A percentile compares a stretch with the other conserved stretches of the same genome.
Conservation (phyloP, 1,140 invertebrate genomes). For the Anoplophora glabripennis region DNA sequence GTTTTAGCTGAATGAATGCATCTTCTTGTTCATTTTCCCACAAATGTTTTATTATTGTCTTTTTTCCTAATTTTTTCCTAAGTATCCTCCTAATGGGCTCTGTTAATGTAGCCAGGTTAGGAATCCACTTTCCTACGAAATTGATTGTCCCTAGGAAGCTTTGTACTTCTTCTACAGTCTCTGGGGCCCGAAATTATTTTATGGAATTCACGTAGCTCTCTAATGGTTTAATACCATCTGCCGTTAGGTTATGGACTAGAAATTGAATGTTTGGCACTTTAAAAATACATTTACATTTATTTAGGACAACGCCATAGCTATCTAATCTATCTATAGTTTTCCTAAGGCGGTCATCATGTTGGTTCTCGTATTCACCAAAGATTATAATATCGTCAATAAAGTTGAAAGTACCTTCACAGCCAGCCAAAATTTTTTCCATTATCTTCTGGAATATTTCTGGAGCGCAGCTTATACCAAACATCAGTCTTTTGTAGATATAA, state of each 20-base stretch:
- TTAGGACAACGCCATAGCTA: conserved; percentile 24
- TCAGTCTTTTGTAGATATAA: conserved; percentile 47
- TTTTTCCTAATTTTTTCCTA: conserved; percentile 32
- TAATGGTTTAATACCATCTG: conserved; percentile 7
- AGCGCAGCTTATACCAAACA: conserved; percentile 41
- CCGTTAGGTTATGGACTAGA: conserved; percentile 8
- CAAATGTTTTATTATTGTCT: no score
- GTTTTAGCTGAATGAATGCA: no score
- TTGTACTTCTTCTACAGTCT: conserved; percentile 36
- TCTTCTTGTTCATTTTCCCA: no score
- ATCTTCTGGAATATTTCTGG: conserved; percentile 48
- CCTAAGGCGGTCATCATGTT: conserved; percentile 15
- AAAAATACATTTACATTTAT: conserved; percentile 31
- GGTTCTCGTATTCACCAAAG: conserved; percentile 11
- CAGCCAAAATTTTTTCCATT: conserved; percentile 38
- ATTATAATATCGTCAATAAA: conserved; percentile 25
- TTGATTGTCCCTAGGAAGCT: conserved; percentile 45
- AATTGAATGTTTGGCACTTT: conserved; percentile 9
- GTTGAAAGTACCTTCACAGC: conserved; percentile 22
- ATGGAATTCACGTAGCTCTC: conserved; percentile 21
- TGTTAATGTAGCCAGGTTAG: conserved; percentile 38
- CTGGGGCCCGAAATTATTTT: conserved; percentile 26
- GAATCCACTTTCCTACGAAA: conserved; percentile 42
- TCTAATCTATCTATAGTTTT: background rate
- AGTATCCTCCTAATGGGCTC: conserved; percentile 36